Evolutionary conservation across 2,888 invertebrate species (phyloP).

Genomic region (Sussaba pulchella): DNA sequence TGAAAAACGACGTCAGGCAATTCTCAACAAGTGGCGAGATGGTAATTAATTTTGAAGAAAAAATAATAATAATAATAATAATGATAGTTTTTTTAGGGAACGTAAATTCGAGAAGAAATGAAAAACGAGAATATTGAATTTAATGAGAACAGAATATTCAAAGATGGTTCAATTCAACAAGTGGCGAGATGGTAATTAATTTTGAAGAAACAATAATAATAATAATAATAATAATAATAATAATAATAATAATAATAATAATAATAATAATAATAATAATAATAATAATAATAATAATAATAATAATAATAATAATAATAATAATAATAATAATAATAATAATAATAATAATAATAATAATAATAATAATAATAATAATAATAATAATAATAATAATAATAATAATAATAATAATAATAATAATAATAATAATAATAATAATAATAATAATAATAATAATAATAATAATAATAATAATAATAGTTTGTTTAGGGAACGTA

Average conservation of each 20-base stretch:
- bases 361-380: neutral
- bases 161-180: too few relatives aligned
- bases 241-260: neutral
- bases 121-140: neutral
- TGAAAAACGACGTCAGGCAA: conserved; percentile 84
- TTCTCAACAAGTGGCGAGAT: conserved; percentile 85
- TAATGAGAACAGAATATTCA: too few relatives aligned
- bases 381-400: neutral
- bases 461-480: neutral
- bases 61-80: neutral
- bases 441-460: neutral
- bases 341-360: neutral
- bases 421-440: neutral
- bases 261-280: neutral
- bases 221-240: too few relatives aligned
- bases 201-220: neutral
- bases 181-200: conserved; percentile 85
- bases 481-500: too few relatives aligned
- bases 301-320: neutral
- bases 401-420: neutral
- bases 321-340: neutral
- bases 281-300: neutral
- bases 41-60: conserved; percentile 81
- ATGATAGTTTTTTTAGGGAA: too few relatives aligned
- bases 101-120: neutral